A percentile compares a stretch with the other conserved stretches of the same genome.
Evolutionary conservation across 2,797 vertebrate species (phyloP).

Genomic region (Vespertilio murinus): DNA sequence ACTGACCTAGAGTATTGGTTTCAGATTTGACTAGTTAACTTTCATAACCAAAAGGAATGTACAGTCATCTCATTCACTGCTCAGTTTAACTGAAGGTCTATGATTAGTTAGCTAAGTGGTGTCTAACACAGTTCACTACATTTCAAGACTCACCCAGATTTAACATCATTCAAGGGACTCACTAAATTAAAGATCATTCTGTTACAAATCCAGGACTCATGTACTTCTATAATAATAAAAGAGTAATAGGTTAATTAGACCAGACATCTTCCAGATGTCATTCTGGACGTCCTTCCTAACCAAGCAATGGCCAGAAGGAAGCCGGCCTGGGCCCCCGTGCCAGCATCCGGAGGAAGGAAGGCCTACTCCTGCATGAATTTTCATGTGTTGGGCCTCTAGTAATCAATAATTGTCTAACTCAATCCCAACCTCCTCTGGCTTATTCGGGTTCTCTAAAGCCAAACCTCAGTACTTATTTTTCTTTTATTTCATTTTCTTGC

Average conservation of each 20-base stretch:
- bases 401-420: background rate
- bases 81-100: background rate
- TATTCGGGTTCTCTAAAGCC: background rate
- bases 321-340: too few species aligned
- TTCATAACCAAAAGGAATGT: too few species aligned
- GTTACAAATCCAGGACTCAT: background rate
- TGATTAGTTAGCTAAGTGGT: background rate
- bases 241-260: too few species aligned
- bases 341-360: too few species aligned
- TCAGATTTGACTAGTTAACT: too few species aligned
- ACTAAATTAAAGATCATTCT: background rate
- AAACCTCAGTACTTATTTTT: background rate
- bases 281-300: too few species aligned
- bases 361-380: too few species aligned
- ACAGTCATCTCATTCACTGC: background rate
- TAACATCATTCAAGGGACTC: background rate
- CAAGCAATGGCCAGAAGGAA: too few species aligned
- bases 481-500: background rate
- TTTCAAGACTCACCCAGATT: background rate
- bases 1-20: too few species aligned
- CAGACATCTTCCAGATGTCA: accelerated
- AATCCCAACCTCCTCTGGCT: background rate
- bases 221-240: background rate
- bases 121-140: background rate
- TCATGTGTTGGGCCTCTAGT: accelerated